These are phyloP conservation scores for Protosalanx chinensis DNA, from an alignment of 2,797 vertebrate species.

Conservation along the genomic window DNA sequence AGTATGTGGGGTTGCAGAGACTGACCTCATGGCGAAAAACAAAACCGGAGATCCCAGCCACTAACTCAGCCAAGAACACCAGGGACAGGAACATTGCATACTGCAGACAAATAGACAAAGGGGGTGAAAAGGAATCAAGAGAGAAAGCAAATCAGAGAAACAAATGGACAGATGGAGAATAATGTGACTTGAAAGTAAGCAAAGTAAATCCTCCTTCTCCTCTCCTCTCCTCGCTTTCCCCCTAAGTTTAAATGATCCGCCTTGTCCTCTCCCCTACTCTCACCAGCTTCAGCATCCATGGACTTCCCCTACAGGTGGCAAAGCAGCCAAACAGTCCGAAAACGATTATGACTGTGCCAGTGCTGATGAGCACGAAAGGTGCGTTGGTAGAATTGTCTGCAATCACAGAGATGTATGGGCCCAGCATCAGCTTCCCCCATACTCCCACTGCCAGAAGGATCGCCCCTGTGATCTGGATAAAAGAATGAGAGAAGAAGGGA, in stretches of 20 bases:
- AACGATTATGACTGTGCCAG: constrained; percentile 94
- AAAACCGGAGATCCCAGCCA: constrained; percentile 97
- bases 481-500: not conserved
- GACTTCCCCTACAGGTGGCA: constrained; percentile 96
- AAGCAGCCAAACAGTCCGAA: constrained; percentile 98
- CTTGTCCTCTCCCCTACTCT: constrained; percentile 44
- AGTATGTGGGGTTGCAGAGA: constrained; percentile 20
- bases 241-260: not conserved
- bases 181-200: constrained; percentile 42
- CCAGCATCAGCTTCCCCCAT: constrained; percentile 97
- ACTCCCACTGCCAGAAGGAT: constrained; percentile 95
- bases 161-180: constrained; percentile 6
- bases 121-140: not conserved
- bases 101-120: constrained; percentile 65
- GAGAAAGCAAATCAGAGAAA: not conserved
- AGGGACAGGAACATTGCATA: constrained; percentile 99
- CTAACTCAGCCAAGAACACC: constrained; percentile 95
- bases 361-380: constrained; percentile 96
- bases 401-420: constrained; percentile 96
- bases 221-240: not conserved
- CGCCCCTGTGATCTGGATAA: constrained; percentile 90
- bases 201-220: not conserved
- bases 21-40: constrained; percentile 98
- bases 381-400: constrained; percentile 98
- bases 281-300: constrained; percentile 99